Evolutionary conservation across 2,888 invertebrate species (phyloP).

Genomic region (Himalopsyche tibetana): DNA sequence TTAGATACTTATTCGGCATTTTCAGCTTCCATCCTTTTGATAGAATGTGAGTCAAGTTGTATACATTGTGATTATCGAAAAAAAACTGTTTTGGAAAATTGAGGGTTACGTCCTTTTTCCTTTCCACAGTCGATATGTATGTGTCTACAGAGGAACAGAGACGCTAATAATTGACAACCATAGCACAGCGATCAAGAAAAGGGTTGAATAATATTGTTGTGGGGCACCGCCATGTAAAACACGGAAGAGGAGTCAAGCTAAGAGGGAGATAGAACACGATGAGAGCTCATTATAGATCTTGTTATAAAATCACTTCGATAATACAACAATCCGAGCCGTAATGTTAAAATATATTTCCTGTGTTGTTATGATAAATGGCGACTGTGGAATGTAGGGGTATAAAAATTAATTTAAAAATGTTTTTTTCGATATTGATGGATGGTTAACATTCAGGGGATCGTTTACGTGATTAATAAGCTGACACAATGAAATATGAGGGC

Average conservation of each 20-base stretch:
- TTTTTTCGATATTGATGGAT: not conserved
- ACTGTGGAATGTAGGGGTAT: not conserved
- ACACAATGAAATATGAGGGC: too few relatives aligned
- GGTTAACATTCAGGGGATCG: not conserved
- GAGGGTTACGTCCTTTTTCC: too few relatives aligned
- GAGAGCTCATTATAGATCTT: conserved; percentile 24
- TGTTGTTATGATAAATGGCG: conserved; percentile 20
- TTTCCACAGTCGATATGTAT: too few relatives aligned
- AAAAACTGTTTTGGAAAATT: too few relatives aligned
- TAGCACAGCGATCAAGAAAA: not conserved
- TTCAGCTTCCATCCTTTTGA: too few relatives aligned
- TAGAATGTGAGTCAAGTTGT: too few relatives aligned
- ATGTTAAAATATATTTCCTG: not conserved
- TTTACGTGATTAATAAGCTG: not conserved
- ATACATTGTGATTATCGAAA: too few relatives aligned
- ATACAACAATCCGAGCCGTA: not conserved
- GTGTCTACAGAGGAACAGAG: too few relatives aligned
- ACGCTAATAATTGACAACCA: not conserved
- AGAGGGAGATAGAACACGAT: not conserved
- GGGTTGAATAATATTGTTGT: conserved; percentile 21
- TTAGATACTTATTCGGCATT: too few relatives aligned
- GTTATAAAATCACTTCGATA: conserved; percentile 14
- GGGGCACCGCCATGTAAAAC: conserved; percentile 17
- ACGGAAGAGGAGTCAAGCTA: conserved; percentile 6
- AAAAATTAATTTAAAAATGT: not conserved